A percentile compares a stretch with the other conserved stretches of the same genome.
These are phyloP conservation scores for Sepioteuthis lessoniana DNA, from an alignment of 2,888 invertebrate genomes.

Conservation along the genomic window DNA sequence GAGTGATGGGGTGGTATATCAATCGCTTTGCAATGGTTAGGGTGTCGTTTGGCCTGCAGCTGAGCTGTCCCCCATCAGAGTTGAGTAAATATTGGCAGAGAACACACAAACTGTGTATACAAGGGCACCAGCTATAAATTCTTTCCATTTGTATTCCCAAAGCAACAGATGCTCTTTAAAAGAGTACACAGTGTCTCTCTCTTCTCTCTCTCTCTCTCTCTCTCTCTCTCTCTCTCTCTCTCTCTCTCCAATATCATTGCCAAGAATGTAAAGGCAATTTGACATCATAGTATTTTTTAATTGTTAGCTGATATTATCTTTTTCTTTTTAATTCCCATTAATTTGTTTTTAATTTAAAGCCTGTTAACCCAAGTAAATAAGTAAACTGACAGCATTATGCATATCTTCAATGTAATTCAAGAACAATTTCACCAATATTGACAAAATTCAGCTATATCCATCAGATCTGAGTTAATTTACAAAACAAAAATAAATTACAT, in stretches of 20 bases:
- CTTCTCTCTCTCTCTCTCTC: too few relatives aligned
- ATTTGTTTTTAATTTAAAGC: too few relatives aligned
- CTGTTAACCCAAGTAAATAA: too few relatives aligned
- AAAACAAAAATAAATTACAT: too few relatives aligned
- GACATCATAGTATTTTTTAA: not conserved
- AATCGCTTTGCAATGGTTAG: slow-evolving; percentile 33
- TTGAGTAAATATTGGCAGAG: slow-evolving; percentile 33
- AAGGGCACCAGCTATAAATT: slow-evolving; percentile 33
- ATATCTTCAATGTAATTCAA: too few relatives aligned
- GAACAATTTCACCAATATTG: too few relatives aligned
- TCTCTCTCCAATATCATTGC: not conserved
- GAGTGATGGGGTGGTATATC: slow-evolving; percentile 8
- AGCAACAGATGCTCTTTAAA: slow-evolving; percentile 33
- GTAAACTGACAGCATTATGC: too few relatives aligned
- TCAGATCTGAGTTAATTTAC: too few relatives aligned
- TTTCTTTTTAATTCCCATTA: not conserved
- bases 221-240: too few relatives aligned
- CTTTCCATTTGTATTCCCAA: slow-evolving; percentile 33
- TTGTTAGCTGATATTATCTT: not conserved
- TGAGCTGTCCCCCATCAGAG: slow-evolving; percentile 23
- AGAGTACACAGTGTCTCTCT: not conserved
- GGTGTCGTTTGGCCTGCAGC: slow-evolving; percentile 20
- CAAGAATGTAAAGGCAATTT: slow-evolving; percentile 33
- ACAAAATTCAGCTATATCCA: too few relatives aligned
- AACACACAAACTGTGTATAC: slow-evolving; percentile 33